Evolutionary conservation across 2,888 invertebrate species (phyloP), one percentile per base, ranked within the genome.

Genomic region (Pasiphila rectangulata): DNA sequence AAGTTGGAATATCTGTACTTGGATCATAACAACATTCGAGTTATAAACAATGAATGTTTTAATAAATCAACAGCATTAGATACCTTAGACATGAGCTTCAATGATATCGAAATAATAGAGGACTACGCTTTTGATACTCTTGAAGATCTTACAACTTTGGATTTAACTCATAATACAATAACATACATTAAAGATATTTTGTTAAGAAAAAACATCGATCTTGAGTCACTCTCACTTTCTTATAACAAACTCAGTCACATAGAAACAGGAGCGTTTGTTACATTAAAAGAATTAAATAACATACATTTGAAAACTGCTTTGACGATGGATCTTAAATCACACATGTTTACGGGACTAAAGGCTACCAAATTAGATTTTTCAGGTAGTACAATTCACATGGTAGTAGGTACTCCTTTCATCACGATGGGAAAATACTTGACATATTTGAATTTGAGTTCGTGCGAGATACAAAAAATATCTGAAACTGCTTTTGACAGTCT

Each of bases 71-170:
- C n/a, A 21, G 2, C 0, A 20, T 25, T 47, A 37, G 9, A 0
- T 4, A 4, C 13, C 4, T 25, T 47, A 42, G 47, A 47, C 21
- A 15, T 47, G 9, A 42, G 47, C 5, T 47, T 4, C 12, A 47
- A 47, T 16, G 4, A 9, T 3, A 47, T 47, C 10, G 15, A 30
- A 0, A 7, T 9, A 1, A 20, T 42, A 23, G 41, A 47, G 6
- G 47, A 47, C 10, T 19, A 7, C 6, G 15, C 47, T 7, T 42
- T 47, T 16, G 19, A 32, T 17, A 13, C 41, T 19, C 41, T 42
- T 30, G 16, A 5, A 10, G 7, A 30, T 13, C 41, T 47, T n/a
- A 4, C 7, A 12, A 3, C n/a, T 32, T 21, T 47, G n/a, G 21
- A 42, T 25, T 16, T 47, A 10, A 29, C 15, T 21, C 7, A 20